A percentile compares a stretch with the other conserved stretches of the same genome.
Evolutionary conservation across 2,797 vertebrate species (phyloP).

Genomic region (Anguilla megastoma): DNA sequence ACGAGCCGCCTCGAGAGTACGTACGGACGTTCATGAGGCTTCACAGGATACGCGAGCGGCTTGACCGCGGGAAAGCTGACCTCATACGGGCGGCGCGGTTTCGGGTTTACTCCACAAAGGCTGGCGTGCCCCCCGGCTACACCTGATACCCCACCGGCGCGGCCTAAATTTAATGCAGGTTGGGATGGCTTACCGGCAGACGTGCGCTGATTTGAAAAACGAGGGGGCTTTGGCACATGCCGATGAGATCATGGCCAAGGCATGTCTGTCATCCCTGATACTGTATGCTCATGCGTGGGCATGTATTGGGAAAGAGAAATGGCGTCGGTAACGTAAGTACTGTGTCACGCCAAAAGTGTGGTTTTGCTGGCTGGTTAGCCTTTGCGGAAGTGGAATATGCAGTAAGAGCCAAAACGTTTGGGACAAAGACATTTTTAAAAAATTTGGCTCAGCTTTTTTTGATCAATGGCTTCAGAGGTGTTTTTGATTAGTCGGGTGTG

Average conservation of each 20-base stretch:
- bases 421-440: too few species aligned
- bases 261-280: background rate
- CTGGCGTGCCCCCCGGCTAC: slow-evolving; percentile 22
- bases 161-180: slow-evolving; percentile 20
- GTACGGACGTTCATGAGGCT: background rate
- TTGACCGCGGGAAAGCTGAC: background rate
- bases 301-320: slow-evolving; percentile 2
- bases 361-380: background rate
- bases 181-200: slow-evolving; percentile 23
- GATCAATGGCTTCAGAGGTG: too few species aligned
- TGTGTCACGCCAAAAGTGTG: background rate
- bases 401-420: too few species aligned
- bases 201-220: slow-evolving; percentile 8
- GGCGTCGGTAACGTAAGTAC: background rate
- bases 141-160: slow-evolving; percentile 24
- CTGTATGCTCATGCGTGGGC: slow-evolving; percentile 5
- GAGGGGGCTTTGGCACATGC: slow-evolving; percentile 1
- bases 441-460: too few species aligned
- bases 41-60: background rate
- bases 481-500: too few species aligned
- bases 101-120: slow-evolving; percentile 10
- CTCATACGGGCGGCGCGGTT: background rate
- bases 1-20: background rate
- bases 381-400: background rate
- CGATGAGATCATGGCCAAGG: slow-evolving; percentile 18